A percentile compares a stretch with the other conserved stretches of the same genome.
These are phyloP conservation scores for Burhinus bistriatus DNA, from an alignment of 2,113 vertebrate species.

Conservation along the genomic window DNA sequence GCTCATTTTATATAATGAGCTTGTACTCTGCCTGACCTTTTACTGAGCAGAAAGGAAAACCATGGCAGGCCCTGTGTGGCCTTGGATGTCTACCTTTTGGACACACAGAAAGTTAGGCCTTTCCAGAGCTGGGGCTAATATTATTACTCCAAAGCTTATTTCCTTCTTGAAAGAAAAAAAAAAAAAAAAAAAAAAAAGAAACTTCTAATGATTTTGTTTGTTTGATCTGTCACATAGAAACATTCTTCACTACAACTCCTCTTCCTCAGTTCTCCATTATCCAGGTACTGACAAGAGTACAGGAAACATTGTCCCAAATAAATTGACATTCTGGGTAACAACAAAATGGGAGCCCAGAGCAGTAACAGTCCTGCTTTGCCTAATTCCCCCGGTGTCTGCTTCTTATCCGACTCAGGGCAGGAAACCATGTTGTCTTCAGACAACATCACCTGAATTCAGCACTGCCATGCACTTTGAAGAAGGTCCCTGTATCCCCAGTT, in stretches of 20 bases:
- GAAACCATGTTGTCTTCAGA: not conserved
- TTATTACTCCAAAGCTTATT: not conserved
- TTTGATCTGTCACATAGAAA: not conserved
- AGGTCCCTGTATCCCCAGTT: not conserved
- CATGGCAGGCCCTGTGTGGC: accelerated
- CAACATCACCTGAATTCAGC: not conserved
- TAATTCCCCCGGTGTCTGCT: not conserved
- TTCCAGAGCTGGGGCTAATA: not conserved
- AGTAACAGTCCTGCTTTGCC: not conserved
- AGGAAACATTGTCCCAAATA: not conserved
- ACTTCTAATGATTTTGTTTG: not conserved
- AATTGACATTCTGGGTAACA: accelerated
- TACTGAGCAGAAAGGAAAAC: not conserved
- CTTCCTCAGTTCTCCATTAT: not conserved
- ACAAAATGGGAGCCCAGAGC: not conserved
- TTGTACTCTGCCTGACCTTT: not conserved
- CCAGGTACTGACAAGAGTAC: not conserved
- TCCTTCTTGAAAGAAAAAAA: not conserved
- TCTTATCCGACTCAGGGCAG: not conserved
- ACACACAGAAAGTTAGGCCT: not conserved
- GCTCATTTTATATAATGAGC: not conserved
- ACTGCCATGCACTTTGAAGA: not conserved
- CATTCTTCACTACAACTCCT: not conserved
- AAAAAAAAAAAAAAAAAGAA: not conserved
- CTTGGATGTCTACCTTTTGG: not conserved